phyloP scores from a whole-genome alignment of 2,888 invertebrate species.

The Chrysina gloriosa region DNA sequence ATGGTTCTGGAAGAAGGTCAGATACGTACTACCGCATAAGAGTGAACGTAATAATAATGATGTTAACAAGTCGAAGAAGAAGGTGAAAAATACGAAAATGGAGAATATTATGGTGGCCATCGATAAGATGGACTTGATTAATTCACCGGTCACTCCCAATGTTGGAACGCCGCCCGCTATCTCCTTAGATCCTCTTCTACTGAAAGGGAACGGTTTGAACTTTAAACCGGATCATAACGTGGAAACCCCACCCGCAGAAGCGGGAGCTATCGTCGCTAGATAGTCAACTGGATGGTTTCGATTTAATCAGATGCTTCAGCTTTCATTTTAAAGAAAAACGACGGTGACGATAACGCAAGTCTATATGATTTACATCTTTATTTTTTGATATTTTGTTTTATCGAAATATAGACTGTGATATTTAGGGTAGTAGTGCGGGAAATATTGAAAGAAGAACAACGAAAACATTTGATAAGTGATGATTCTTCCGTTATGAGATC shows the following conservation, averaged over 20 bases:
- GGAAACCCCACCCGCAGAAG: conserved; percentile 17
- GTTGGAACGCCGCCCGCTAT: conserved; percentile 53
- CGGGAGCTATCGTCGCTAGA: background rate
- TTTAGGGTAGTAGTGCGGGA: too few species aligned
- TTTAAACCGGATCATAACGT: too few species aligned
- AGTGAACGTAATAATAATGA: conserved; percentile 59
- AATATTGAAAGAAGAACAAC: too few species aligned
- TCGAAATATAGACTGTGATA: too few species aligned
- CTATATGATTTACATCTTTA: too few species aligned
- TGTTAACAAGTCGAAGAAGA: background rate
- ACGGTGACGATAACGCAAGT: too few species aligned
- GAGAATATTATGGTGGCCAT: conserved; percentile 39
- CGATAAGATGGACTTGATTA: conserved; percentile 55
- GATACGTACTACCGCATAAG: conserved; percentile 80
- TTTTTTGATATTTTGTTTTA: too few species aligned
- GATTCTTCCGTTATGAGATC: too few species aligned
- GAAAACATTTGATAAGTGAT: too few species aligned
- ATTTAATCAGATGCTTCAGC: background rate
- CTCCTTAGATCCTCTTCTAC: conserved; percentile 28
- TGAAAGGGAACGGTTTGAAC: conserved; percentile 15
- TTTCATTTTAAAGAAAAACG: too few species aligned
- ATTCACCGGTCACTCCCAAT: conserved; percentile 51
- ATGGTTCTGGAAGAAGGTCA: conserved; percentile 84
- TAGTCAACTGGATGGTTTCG: background rate
- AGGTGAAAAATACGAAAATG: conserved; percentile 11